Evolutionary conservation across 2,888 invertebrate species (phyloP).

Genomic region (Boloria selene): DNA sequence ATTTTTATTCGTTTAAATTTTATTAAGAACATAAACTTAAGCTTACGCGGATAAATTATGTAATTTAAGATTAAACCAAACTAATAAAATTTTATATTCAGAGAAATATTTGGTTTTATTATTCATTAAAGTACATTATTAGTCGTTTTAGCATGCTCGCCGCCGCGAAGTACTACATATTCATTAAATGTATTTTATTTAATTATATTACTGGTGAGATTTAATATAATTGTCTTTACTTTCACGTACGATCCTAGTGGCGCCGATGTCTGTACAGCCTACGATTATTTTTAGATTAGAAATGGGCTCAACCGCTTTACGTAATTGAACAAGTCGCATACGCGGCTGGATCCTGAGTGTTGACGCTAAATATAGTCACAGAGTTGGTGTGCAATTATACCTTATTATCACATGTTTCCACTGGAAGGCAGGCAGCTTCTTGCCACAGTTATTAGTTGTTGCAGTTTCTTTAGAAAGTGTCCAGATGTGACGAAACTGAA

Average conservation of each 20-base stretch:
- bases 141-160: slow-evolving; percentile 9
- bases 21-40: not conserved
- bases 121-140: slow-evolving; percentile 18
- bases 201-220: slow-evolving; percentile 36
- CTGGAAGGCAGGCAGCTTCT: slow-evolving; percentile 70
- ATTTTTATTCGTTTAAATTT: slow-evolving; percentile 9
- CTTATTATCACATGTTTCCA: slow-evolving; percentile 81
- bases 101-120: slow-evolving; percentile 17
- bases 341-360: slow-evolving; percentile 77
- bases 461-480: slow-evolving; percentile 80
- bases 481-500: slow-evolving; percentile 77
- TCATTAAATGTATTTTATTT: slow-evolving; percentile 39
- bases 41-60: not conserved
- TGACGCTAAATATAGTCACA: slow-evolving; percentile 80
- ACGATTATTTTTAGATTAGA: slow-evolving; percentile 83
- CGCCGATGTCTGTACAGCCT: slow-evolving; percentile 77
- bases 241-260: slow-evolving; percentile 78
- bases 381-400: slow-evolving; percentile 77
- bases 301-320: slow-evolving; percentile 82
- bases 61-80: slow-evolving; percentile 9
- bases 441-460: slow-evolving; percentile 63
- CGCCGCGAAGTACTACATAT: slow-evolving; percentile 10
- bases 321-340: slow-evolving; percentile 80
- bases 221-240: slow-evolving; percentile 74
- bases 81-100: slow-evolving; percentile 5